These are phyloP conservation scores for Lamellibrachia luymesi DNA, from an alignment of 1,140 invertebrate species.

Conservation along the genomic window DNA sequence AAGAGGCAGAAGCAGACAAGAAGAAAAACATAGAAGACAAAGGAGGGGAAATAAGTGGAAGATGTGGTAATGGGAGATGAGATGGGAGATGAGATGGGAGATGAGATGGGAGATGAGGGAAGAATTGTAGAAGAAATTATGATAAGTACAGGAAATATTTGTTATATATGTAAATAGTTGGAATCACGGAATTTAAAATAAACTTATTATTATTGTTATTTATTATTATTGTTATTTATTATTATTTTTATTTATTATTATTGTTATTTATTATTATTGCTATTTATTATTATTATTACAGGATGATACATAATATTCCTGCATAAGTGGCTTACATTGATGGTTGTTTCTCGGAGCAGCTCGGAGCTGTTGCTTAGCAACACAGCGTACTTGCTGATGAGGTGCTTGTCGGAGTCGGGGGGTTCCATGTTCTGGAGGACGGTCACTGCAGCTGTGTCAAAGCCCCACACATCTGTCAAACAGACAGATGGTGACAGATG, in stretches of 20 bases:
- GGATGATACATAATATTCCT: too few relatives aligned
- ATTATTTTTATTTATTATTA: not conserved
- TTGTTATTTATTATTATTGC: too few relatives aligned
- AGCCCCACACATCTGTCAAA: conserved; percentile 55
- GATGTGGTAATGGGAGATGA: not conserved
- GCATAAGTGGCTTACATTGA: not conserved
- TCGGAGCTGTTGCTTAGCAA: conserved; percentile 47
- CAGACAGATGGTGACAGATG: not conserved
- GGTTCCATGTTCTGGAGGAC: conserved; percentile 51
- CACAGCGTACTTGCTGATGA: conserved; percentile 47
- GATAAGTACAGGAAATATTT: not conserved
- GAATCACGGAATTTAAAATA: not conserved
- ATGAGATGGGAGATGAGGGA: too few relatives aligned
- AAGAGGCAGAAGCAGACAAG: not conserved
- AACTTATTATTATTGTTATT: too few relatives aligned
- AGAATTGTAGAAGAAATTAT: not conserved
- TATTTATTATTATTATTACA: not conserved
- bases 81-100: not conserved
- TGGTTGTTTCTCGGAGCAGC: conserved; percentile 30
- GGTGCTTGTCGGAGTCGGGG: conserved; percentile 36
- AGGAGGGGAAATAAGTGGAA: not conserved
- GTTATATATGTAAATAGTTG: not conserved
- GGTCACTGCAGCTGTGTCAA: conserved; percentile 49
- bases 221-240: too few relatives aligned
- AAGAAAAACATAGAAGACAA: not conserved